Base-by-base conservation (phyloP, 2,888 invertebrate species). In the Caenorhabditis sp. region DNA sequence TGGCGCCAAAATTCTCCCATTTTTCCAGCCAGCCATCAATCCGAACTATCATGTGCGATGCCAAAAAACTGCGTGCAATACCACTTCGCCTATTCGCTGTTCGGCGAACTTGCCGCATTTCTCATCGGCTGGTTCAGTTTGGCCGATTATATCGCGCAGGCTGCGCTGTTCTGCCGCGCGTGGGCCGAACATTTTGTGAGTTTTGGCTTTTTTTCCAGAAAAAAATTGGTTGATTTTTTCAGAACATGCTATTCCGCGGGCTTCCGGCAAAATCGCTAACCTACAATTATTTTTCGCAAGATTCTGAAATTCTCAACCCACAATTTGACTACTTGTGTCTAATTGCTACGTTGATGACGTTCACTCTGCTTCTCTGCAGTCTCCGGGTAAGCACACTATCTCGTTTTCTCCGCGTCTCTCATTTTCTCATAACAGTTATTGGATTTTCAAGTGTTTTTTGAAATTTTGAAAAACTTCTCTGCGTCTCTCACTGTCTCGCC, bases 11-110 rank as follows among this genome's bases (percentile, higher is more conserved):
- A 10, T 63, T 24, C 26, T 51, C 2, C 8, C n/a, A 57, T 62
- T 26, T 31, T 70, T 78, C 58, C 70, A 80, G 78, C 66, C n/a
- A 64, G 63, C 31, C 80, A 80, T 58, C 58, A 75, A 24, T 66
- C 69, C 1, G 80, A 80, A 65, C 31, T 78, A 12, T 66, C 73
- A 10, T 77, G 78, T 49, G 68, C 77, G 5, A 72, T 80, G 66
- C 80, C 80, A 12, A 80, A 80, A 59, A 78, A 77, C 68, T 75
- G 77, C 58, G 75, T 73, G n/a, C 68, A 69, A 14, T 80, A 80
- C 57, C 75, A 80, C 53, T 70, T 73, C n/a, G 70, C 77, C 21
- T 78, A 66, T 31, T 69, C 76, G n/a, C 57, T 68, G 31, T 14
- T 80, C 17, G 80, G 80, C 19, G 77, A 80, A 24, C 61, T 80